phyloP scores from a whole-genome alignment of 2,113 vertebrate genomes.

The Sinocyclocheilus rhinocerous region DNA sequence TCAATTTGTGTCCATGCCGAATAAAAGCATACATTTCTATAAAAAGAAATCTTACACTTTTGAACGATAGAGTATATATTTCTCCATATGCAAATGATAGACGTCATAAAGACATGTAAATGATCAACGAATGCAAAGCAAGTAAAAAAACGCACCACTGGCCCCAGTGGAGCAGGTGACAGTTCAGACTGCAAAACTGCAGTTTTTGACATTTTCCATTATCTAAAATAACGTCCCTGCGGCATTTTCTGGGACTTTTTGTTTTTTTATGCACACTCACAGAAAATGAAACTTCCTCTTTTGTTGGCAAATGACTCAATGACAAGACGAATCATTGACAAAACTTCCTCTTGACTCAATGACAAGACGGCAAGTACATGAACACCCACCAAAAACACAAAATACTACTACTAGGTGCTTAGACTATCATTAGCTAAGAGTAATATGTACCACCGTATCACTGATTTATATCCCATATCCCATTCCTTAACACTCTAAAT shows the following conservation, averaged over 20 bases:
- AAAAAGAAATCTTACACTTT: neutral
- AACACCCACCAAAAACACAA: neutral
- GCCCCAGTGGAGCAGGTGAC: neutral
- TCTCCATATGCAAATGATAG: neutral
- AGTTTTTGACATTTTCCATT: neutral
- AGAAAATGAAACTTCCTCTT: slow-evolving; percentile 4
- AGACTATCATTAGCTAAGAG: neutral
- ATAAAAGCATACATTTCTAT: neutral
- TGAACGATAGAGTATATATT: neutral
- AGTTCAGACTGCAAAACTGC: neutral
- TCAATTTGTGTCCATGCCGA: neutral
- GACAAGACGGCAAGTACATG: neutral
- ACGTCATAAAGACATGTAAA: neutral
- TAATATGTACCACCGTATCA: neutral
- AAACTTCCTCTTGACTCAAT: neutral
- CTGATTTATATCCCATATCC: neutral
- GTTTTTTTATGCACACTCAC: neutral
- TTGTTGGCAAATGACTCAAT: neutral
- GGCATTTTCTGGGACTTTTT: neutral
- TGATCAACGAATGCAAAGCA: neutral
- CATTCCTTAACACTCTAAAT: neutral
- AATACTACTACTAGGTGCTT: neutral
- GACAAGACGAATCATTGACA: neutral
- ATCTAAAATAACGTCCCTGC: neutral
- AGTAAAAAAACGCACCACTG: neutral